Evolutionary conservation across 1,140 invertebrate species (phyloP).

Genomic region (Drosophila chauvacae): DNA sequence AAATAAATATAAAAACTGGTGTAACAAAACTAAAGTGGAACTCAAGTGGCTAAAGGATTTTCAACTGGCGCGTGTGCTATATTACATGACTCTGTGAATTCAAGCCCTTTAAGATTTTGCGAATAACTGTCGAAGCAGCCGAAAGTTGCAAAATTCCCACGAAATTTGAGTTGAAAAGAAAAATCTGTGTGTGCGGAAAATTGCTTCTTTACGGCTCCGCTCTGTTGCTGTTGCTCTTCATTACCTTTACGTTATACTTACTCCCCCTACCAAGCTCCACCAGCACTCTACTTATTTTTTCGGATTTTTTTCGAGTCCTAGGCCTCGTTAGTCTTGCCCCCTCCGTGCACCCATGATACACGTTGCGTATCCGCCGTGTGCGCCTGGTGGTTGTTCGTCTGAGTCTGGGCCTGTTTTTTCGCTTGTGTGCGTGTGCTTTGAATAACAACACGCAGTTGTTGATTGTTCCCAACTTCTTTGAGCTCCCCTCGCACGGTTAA

Average conservation of each 20-base stretch:
- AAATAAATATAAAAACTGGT: constrained; percentile 16
- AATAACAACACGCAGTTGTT: constrained; percentile 81
- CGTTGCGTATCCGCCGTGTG: constrained; percentile 61
- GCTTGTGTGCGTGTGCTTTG: constrained; percentile 67
- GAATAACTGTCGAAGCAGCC: constrained; percentile 13
- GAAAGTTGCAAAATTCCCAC: constrained; percentile 33
- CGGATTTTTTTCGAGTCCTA: constrained; percentile 27
- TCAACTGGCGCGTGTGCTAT: constrained; percentile 22
- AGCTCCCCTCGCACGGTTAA: constrained; percentile 21
- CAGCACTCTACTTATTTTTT: constrained; percentile 21
- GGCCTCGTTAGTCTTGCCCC: constrained; percentile 57
- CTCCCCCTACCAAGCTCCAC: neutral
- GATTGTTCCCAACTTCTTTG: constrained; percentile 77
- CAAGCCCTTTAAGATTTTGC: constrained; percentile 16
- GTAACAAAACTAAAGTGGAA: constrained; percentile 21
- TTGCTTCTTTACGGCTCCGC: constrained; percentile 45
- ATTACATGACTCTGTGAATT: constrained; percentile 16
- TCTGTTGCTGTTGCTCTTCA: constrained; percentile 50
- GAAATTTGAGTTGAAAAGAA: constrained; percentile 48
- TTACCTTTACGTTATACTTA: constrained; percentile 42
- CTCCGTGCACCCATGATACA: constrained; percentile 39
- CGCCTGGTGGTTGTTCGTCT: constrained; percentile 20
- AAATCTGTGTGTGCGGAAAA: constrained; percentile 54
- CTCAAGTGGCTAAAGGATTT: constrained; percentile 37
- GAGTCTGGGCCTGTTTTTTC: neutral